These are phyloP conservation scores for Capreolus pygargus DNA, from an alignment of 2,113 vertebrate species.

Conservation along the genomic window DNA sequence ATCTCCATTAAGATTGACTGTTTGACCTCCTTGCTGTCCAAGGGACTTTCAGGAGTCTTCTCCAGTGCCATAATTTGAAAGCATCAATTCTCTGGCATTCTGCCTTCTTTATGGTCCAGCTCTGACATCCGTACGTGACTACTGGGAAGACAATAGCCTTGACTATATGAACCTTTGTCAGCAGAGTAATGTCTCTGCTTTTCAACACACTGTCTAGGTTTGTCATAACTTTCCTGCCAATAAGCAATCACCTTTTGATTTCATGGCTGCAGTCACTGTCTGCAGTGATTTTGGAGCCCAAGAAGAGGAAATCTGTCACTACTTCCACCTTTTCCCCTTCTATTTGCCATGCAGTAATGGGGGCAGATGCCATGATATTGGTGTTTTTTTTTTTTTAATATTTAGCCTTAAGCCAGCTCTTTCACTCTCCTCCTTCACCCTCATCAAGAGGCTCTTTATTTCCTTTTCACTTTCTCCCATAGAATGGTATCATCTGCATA, in stretches of 20 bases:
- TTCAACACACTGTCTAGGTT: neutral
- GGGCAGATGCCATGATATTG: neutral
- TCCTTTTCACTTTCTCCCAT: neutral
- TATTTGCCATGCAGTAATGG: neutral
- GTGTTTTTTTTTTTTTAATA: neutral
- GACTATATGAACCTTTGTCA: neutral
- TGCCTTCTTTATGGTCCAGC: neutral
- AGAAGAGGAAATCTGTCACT: neutral
- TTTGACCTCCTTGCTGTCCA: neutral
- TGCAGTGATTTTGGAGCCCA: neutral
- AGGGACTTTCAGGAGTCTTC: neutral
- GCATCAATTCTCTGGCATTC: neutral
- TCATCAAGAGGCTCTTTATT: neutral
- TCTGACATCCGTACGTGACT: accelerated
- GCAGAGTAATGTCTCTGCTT: neutral
- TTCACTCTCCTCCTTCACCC: neutral
- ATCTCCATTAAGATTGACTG: neutral
- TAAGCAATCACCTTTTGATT: neutral
- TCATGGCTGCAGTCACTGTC: neutral
- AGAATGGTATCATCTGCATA: neutral
- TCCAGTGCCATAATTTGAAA: neutral
- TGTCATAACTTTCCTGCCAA: neutral
- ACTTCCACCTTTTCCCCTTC: neutral
- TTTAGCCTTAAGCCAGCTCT: neutral
- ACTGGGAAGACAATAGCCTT: neutral